These are phyloP conservation scores for Dendrolimus houi DNA, from an alignment of 2,888 invertebrate genomes.

Conservation along the genomic window DNA sequence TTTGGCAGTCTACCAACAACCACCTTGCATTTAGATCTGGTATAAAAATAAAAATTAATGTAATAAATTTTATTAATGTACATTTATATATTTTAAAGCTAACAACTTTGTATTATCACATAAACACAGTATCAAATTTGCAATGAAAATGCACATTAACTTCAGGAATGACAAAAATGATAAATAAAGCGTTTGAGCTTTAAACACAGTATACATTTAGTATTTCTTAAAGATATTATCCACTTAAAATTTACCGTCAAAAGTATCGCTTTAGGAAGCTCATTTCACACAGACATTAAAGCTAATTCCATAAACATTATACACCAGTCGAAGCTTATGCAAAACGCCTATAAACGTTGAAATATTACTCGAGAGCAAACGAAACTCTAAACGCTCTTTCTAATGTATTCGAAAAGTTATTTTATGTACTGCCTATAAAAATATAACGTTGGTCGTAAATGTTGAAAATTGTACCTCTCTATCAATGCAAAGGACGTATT, in stretches of 20 bases:
- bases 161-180: no score
- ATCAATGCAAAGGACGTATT: conserved; percentile 49
- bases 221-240: neutral
- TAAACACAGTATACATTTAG: neutral
- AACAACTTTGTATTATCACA: no score
- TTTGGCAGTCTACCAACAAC: no score
- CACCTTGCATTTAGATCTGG: no score
- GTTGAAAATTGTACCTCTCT: conserved; percentile 48
- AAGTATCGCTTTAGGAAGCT: neutral
- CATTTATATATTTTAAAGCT: no score
- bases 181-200: no score
- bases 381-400: conserved; percentile 41
- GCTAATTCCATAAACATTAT: neutral
- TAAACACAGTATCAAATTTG: no score
- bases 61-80: no score
- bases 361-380: conserved; percentile 53
- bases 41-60: no score
- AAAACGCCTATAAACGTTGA: conserved; percentile 63
- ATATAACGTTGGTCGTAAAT: conserved; percentile 58
- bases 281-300: conserved; percentile 19
- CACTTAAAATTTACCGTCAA: conserved; percentile 1
- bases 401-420: conserved; percentile 66
- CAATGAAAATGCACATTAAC: no score
- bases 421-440: conserved; percentile 69
- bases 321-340: conserved; percentile 34